Evolutionary conservation across 2,113 vertebrate species (phyloP), one percentile per base, ranked within the genome.

Genomic region (Lampris megalopsis): DNA sequence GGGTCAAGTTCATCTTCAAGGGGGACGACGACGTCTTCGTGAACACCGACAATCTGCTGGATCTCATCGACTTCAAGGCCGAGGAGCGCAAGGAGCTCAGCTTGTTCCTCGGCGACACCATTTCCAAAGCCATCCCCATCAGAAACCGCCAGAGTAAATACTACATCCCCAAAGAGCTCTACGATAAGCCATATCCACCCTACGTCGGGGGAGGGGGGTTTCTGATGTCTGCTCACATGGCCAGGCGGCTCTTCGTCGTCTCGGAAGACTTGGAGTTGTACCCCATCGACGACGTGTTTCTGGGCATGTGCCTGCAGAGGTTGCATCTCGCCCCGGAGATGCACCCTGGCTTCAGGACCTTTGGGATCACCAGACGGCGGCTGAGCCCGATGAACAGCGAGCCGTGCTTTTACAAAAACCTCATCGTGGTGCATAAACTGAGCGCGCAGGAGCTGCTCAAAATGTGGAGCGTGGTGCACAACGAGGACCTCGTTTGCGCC

Each of bases 261-360:
- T 95, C 93, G 0, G 91, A 95, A 84, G 73, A 79, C 53, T 59
- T 94, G 73, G 91, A 94, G 83, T 70, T 96, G 48, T 96, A 95
- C 85, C 96, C 96, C n/a, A 97, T 96, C 1, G 96, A 97, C 9
- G 95, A 97, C 5, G 95, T 96, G 50, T 96, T 95, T 84, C 63
- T 97, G 89, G 96, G 96, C 35, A 95, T 96, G 95, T 96, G 96
- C 68, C 89, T 96, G 47, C 76, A 92, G 73, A 89, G n/a, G 49
- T 74, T 93, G 0, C 84, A 88, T 0, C 72, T 95, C 63, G 6
- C 73, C 40, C 95, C 96, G 0, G 87, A 95, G 76, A 57, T 89
- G 2, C 96, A 97, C 71, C 71, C 81, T 0, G 96, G 94, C 0
- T 93, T 97, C 80, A 92, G 92, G 86, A 96, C 95, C 0, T 94